Evolutionary conservation across 2,888 invertebrate species (phyloP), one percentile per base, ranked within the genome.

Genomic region (Trissolcus japonicus): DNA sequence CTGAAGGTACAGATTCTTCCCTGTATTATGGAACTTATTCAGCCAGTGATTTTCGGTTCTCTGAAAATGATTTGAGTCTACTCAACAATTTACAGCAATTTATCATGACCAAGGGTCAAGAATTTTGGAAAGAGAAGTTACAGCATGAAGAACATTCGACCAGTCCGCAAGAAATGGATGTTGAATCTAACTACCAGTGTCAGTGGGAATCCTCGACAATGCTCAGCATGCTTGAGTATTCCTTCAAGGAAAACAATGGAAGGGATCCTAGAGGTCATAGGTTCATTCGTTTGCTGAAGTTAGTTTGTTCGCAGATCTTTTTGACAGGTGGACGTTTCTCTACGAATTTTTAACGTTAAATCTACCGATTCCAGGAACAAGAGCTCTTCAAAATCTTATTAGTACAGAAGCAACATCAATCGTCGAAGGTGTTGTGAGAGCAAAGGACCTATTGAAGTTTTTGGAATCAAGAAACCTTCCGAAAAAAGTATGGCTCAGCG

Each of bases 401-500:
- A 19, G 21, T 54, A 29, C 14, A 41, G 43, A 63, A 48, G 63
- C 19, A 25, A 16, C 3, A 11, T 54, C 53, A 25, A 29, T 54
- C 4, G 43, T 25, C 43, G 43, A 63, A 53, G 54, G 63, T 16
- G 35, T 43, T 21, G n/a, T 63, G 3, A 13, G 25, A 9, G 43
- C 43, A 2, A 41, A 63, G 14, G 14, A 80, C 43, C 56, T 82
- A 7, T 78, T 76, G 56, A 9, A 61, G 2, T 80, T 79, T 56
- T 73, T 82, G 51, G 29, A 60, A 11, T 46, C 25, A 9, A 61
- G 73, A 57, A 76, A 80, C 13, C 71, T 79, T 19, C 74, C 76
- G 4, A 50, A 46, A 29, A n/a, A 14, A 11, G 69, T 83, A 16
- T 81, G 80, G 79, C 14, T 83, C 4, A 59, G 46, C 13, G 46